Conservation (phyloP, 2,888 invertebrate genomes). For the Hyposoter dolosus region DNA sequence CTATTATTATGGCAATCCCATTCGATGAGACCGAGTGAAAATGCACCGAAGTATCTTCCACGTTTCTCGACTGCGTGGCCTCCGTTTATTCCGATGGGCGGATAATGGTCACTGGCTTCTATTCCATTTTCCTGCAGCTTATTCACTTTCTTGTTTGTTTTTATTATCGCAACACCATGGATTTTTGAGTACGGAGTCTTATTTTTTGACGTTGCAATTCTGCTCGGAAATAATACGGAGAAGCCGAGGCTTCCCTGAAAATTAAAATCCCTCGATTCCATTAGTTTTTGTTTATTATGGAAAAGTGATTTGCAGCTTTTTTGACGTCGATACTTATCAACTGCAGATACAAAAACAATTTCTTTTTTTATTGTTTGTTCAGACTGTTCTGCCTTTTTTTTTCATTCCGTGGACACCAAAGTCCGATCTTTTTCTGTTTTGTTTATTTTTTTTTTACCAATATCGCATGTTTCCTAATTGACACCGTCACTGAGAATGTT, state of each 20-base stretch:
- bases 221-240: not conserved
- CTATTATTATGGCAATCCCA: conserved; percentile 20
- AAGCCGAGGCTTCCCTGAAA: not conserved
- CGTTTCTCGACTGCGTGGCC: conserved; percentile 42
- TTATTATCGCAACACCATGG: not conserved
- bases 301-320: not conserved
- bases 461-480: conserved; percentile 47
- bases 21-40: conserved; percentile 51
- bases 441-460: not conserved
- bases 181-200: not conserved
- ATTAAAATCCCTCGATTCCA: not conserved
- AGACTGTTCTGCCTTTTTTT: too few species aligned
- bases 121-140: conserved; percentile 11
- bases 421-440: too few species aligned
- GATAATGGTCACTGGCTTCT: conserved; percentile 71
- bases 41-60: conserved; percentile 30
- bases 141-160: conserved; percentile 46
- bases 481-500: conserved; percentile 30
- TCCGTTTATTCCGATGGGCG: conserved; percentile 79
- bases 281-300: not conserved
- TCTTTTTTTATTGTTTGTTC: too few species aligned
- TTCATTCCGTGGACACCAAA: too few species aligned
- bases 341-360: too few species aligned
- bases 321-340: too few species aligned
- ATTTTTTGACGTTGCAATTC: not conserved